These are phyloP conservation scores for Panopea generosa DNA, from an alignment of 2,888 invertebrate genomes.

Conservation along the genomic window DNA sequence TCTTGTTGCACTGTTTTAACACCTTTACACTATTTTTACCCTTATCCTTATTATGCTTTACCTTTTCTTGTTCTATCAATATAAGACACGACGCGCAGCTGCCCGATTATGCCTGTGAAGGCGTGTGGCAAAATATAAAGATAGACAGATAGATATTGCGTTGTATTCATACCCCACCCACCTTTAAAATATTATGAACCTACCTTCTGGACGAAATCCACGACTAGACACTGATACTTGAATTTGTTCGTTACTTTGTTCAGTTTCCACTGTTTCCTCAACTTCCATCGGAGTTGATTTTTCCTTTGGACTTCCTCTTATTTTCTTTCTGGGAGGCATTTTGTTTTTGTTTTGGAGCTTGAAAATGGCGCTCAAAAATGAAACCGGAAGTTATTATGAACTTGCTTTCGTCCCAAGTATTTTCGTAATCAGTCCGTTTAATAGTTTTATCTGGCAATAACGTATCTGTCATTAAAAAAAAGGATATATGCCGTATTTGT, in stretches of 20 bases:
- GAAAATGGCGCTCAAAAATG: conserved; percentile 47
- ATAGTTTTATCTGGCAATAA: too few species aligned
- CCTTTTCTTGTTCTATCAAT: too few species aligned
- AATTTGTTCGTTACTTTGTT: conserved; percentile 15
- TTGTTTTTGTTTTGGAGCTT: conserved; percentile 19
- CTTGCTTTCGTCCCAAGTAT: background rate
- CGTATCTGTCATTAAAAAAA: too few species aligned
- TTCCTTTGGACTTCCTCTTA: conserved; percentile 36
- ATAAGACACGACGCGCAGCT: too few species aligned
- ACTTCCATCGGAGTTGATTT: conserved; percentile 46
- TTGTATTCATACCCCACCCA: conserved; percentile 14
- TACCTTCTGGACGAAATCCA: conserved; percentile 52
- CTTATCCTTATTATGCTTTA: too few species aligned
- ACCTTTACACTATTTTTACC: too few species aligned
- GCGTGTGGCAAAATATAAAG: too few species aligned
- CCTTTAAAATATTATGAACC: background rate
- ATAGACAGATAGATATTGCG: too few species aligned
- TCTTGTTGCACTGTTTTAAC: too few species aligned
- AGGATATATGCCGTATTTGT: too few species aligned
- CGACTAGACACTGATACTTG: conserved; percentile 38
- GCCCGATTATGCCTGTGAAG: too few species aligned
- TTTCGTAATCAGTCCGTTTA: too few species aligned
- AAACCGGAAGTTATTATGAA: conserved; percentile 26
- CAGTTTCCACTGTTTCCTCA: conserved; percentile 18
- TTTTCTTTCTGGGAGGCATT: conserved; percentile 60